A percentile compares a stretch with the other conserved stretches of the same genome.
Evolutionary conservation across 1,140 invertebrate genomes (phyloP).

Genomic region (Eubasilissa regina): DNA sequence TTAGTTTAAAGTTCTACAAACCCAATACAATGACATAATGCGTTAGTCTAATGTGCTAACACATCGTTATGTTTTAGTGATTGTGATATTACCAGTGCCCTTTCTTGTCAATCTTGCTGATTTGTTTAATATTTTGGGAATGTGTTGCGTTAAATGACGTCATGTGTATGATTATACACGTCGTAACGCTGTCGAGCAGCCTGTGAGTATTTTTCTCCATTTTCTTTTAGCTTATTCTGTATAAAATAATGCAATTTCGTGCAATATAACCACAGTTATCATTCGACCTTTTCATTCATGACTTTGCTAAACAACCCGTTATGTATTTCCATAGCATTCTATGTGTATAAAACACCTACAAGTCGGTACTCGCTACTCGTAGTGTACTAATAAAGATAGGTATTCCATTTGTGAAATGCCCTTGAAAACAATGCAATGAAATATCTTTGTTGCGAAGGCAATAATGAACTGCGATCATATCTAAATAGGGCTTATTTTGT

Average conservation of each 20-base stretch:
- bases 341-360: slow-evolving; percentile 37
- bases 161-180: slow-evolving; percentile 73
- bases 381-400: slow-evolving; percentile 42
- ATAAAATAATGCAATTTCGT: slow-evolving; percentile 40
- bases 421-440: slow-evolving; percentile 73
- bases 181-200: slow-evolving; percentile 68
- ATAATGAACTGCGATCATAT: slow-evolving; percentile 36
- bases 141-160: slow-evolving; percentile 73
- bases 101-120: slow-evolving; percentile 65
- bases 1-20: slow-evolving; percentile 71
- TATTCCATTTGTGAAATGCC: slow-evolving; percentile 65
- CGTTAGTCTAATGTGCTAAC: slow-evolving; percentile 66
- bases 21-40: slow-evolving; percentile 68
- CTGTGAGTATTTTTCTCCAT: slow-evolving; percentile 73
- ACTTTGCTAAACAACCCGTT: slow-evolving; percentile 29
- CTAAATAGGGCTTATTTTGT: slow-evolving; percentile 12
- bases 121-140: slow-evolving; percentile 71
- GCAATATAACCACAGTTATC: neutral
- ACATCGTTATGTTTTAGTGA: slow-evolving; percentile 66
- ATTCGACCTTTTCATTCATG: slow-evolving; percentile 47
- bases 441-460: slow-evolving; percentile 57
- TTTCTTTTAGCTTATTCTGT: slow-evolving; percentile 59
- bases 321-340: slow-evolving; percentile 37
- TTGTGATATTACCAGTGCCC: slow-evolving; percentile 64
- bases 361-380: slow-evolving; percentile 18